Percentiles rank a stretch among this genome's conserved stretches.
phyloP scores from a whole-genome alignment of 1,140 invertebrate species.

The Hylaeus volcanicus region DNA sequence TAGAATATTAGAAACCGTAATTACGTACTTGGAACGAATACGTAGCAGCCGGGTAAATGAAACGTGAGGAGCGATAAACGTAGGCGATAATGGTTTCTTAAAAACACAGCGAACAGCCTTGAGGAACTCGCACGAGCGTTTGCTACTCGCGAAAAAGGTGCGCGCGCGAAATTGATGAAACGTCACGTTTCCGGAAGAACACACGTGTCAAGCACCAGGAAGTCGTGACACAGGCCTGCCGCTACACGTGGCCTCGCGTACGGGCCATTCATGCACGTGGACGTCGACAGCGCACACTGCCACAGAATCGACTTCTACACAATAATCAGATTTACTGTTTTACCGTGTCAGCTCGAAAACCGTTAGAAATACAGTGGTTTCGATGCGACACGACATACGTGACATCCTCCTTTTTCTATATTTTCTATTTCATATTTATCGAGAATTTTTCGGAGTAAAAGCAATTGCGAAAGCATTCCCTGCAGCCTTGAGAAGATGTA shows the following conservation, averaged over 20 bases:
- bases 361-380: background rate
- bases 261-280: constrained; percentile 43
- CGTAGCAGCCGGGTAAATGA: background rate
- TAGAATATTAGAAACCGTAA: too few species aligned
- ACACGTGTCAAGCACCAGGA: constrained; percentile 36
- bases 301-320: background rate
- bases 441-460: background rate
- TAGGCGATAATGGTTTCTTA: background rate
- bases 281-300: background rate
- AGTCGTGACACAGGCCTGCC: constrained; percentile 44
- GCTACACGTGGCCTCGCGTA: constrained; percentile 63
- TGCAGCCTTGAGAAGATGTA: background rate
- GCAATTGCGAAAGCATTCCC: constrained; percentile 6
- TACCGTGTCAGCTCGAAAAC: background rate
- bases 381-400: too few species aligned
- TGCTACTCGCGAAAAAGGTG: background rate
- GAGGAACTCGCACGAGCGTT: background rate
- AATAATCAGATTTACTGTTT: background rate
- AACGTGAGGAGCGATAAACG: background rate
- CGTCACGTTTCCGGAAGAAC: constrained; percentile 26
- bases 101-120: constrained; percentile 11
- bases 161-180: constrained; percentile 25
- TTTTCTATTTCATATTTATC: background rate
- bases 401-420: background rate
- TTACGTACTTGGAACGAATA: constrained; percentile 10